Percentiles rank a stretch among this genome's conserved stretches.
phyloP scores from a whole-genome alignment of 2,797 vertebrate genomes.

The Lepus oiostolus region DNA sequence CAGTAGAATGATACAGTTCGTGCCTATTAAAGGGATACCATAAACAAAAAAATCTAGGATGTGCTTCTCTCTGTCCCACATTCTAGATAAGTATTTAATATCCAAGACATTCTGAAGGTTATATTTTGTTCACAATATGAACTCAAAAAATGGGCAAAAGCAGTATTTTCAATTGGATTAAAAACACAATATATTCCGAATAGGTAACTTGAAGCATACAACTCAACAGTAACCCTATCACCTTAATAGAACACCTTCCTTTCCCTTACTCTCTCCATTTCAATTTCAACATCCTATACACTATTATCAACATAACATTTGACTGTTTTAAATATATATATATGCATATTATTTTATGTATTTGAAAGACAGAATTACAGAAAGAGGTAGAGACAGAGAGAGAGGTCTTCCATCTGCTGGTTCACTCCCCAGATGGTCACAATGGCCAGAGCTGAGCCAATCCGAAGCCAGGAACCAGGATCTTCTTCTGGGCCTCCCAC shows the following conservation, averaged over 20 bases:
- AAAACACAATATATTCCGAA: background rate
- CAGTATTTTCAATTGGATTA: background rate
- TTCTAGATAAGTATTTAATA: conserved; percentile 9
- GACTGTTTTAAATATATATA: too few species aligned
- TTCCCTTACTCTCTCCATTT: background rate
- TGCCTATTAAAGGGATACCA: background rate
- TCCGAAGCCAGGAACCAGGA: too few species aligned
- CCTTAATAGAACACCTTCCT: background rate
- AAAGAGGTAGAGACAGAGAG: background rate
- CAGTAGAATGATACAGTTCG: background rate
- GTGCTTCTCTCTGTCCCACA: background rate
- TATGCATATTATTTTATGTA: background rate
- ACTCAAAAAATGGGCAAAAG: background rate
- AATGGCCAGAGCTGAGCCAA: too few species aligned
- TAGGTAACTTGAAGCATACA: background rate
- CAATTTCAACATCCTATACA: background rate
- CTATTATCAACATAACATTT: background rate
- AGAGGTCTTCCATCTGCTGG: too few species aligned
- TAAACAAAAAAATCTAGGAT: background rate
- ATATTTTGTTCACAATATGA: background rate
- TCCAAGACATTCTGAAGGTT: background rate
- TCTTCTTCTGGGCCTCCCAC: too few species aligned
- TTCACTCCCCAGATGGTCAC: too few species aligned
- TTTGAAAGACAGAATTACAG: background rate
- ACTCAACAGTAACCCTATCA: background rate